Percentiles rank a stretch among this genome's conserved stretches.
These are phyloP conservation scores for Drosophila micromelanica DNA, from an alignment of 1,140 invertebrate species.

Conservation along the genomic window DNA sequence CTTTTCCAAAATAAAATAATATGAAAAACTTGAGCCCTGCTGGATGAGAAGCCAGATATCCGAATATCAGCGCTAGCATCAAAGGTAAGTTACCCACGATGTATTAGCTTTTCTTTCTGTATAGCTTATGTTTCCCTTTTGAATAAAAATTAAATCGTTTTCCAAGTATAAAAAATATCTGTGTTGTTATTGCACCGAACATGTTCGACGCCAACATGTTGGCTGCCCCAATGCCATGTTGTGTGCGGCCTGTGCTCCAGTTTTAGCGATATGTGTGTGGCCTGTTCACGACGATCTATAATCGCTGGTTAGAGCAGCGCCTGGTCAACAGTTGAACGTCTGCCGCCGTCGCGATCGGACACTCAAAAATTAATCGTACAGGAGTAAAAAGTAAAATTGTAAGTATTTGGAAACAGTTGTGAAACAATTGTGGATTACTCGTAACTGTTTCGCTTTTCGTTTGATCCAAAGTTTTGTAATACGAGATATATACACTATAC, in stretches of 20 bases:
- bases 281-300: slow-evolving; percentile 34
- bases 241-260: slow-evolving; percentile 25
- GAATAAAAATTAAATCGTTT: slow-evolving; percentile 29
- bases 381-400: slow-evolving; percentile 28
- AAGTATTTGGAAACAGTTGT: slow-evolving; percentile 36
- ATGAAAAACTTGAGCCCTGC: slow-evolving; percentile 28
- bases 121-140: not conserved
- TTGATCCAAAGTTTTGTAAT: slow-evolving; percentile 18
- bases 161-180: slow-evolving; percentile 6
- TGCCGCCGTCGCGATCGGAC: slow-evolving; percentile 55
- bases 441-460: not conserved
- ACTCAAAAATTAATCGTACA: slow-evolving; percentile 13
- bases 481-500: not conserved
- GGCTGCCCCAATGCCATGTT: slow-evolving; percentile 16
- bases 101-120: not conserved
- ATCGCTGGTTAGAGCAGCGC: slow-evolving; percentile 35
- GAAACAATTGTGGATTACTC: slow-evolving; percentile 17
- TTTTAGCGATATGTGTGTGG: slow-evolving; percentile 8
- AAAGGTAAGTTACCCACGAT: slow-evolving; percentile 8
- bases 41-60: slow-evolving; percentile 5
- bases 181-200: slow-evolving; percentile 48
- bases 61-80: not conserved
- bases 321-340: slow-evolving; percentile 46
- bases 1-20: slow-evolving; percentile 45
- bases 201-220: slow-evolving; percentile 61